A percentile compares a stretch with the other conserved stretches of the same genome.
phyloP scores from a whole-genome alignment of 2,797 vertebrate genomes.

The Morelia viridis region DNA sequence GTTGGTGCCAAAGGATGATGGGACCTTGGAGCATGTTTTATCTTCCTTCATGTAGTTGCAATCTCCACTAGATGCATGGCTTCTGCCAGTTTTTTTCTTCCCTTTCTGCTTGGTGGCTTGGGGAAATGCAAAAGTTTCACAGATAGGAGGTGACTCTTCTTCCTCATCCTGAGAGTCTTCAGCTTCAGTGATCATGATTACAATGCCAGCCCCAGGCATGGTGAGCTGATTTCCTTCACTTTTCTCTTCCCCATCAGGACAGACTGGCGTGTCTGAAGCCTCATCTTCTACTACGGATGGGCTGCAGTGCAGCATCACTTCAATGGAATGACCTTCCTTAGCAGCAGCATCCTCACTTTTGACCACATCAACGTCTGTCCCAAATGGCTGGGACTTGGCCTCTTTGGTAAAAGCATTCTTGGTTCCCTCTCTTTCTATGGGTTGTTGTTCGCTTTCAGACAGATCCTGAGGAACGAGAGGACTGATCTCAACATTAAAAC shows the following conservation, averaged over 20 bases:
- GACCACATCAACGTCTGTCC: constrained; percentile 1
- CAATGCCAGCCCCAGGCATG: constrained; percentile 61
- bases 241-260: constrained; percentile 39
- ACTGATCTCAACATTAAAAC: accelerated
- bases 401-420: constrained; percentile 4
- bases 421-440: constrained; percentile 41
- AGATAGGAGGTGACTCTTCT: constrained; percentile 68
- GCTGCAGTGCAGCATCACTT: constrained; percentile 28
- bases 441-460: not conserved
- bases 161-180: constrained; percentile 70
- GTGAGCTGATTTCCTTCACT: constrained; percentile 49
- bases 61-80: constrained; percentile 31
- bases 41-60: constrained; percentile 7
- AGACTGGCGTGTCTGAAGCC: not conserved
- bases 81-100: constrained; percentile 55
- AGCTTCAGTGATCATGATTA: constrained; percentile 76
- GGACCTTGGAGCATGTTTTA: constrained; percentile 41
- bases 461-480: constrained; percentile 4
- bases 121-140: constrained; percentile 67
- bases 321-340: constrained; percentile 36
- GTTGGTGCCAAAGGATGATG: constrained; percentile 7
- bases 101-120: constrained; percentile 67
- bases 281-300: constrained; percentile 41
- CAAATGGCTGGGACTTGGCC: constrained; percentile 27
- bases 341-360: constrained; percentile 1